Base-by-base conservation (phyloP, 2,888 invertebrate species). In the Orthosia cruda region DNA sequence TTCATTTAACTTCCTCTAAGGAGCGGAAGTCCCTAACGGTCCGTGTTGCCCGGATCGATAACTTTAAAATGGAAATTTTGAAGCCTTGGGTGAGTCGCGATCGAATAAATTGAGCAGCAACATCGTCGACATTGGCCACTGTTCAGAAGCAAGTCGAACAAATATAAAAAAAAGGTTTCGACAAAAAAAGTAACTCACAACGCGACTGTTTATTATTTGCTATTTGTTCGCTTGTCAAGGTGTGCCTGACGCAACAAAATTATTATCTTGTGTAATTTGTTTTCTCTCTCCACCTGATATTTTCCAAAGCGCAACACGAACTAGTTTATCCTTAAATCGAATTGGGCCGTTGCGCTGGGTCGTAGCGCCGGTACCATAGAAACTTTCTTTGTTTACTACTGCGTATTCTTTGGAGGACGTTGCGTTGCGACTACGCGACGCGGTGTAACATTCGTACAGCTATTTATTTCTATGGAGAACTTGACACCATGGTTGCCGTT, bases 241-340 rank as follows among this genome's bases (percentile, higher is more conserved):
- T 67, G 49, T 26, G 23, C 40, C 40, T 66, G 68, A 77, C 49
- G 49, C 68, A 66, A 77, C n/a, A 49, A 49, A 66, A 77, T 20
- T 57, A 58, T 54, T 23, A 47, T 54, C 40, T 52, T 3, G 12
- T 59, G 12, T 45, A n/a, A 16, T 32, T 50, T 50, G 57, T 74
- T 72, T 71, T 73, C 32, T 57, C 23, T 7, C 9, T 23, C 40
- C 7, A 23, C 47, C 15, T 74, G 23, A 15, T 12, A 13, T 71
- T 40, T 45, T 58, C n/a, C n/a, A 23, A 58, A 15, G 23, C 32
- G 15, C 16, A 26, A 32, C 0, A 47, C 47, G 47, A 59, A 75
- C 20, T 32, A 55, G 26, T 55, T 54, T 47, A 68, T 69, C 11
- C 18, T 45, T 49, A n/a, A 32, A 49, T 49, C 47, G 11, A 57